Conservation (phyloP, 1,140 invertebrate genomes). For the Panagrolaimus sp. region DNA sequence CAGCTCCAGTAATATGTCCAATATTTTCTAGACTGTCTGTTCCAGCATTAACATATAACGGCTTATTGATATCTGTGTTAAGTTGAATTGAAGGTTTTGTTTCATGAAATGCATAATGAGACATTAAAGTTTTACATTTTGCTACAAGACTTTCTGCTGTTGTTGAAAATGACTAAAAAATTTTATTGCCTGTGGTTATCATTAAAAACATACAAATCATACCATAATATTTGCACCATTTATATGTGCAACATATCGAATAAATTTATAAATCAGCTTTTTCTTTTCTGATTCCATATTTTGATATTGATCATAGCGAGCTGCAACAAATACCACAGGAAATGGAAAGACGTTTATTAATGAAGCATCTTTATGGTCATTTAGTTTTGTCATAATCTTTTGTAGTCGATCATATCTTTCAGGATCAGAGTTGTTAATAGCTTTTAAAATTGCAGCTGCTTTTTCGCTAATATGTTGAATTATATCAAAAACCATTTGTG, state of each 20-base stretch:
- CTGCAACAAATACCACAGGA: slow-evolving; percentile 1
- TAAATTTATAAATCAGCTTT: slow-evolving; percentile 4
- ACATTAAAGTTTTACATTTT: background rate
- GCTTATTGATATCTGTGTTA: slow-evolving; percentile 7
- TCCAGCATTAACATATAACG: background rate
- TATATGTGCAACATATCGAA: slow-evolving; percentile 1
- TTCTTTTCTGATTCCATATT: background rate
- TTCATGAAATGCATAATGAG: slow-evolving; percentile 2
- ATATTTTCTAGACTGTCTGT: background rate
- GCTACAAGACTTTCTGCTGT: background rate
- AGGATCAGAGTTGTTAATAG: slow-evolving; percentile 5
- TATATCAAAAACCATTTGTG: background rate
- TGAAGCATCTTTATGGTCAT: background rate
- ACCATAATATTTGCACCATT: slow-evolving; percentile 1
- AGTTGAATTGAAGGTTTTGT: background rate
- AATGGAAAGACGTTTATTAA: background rate
- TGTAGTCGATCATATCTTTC: background rate
- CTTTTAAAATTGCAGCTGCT: background rate
- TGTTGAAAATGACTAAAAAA: slow-evolving; percentile 2
- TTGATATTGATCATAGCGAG: slow-evolving; percentile 1
- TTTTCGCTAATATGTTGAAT: background rate
- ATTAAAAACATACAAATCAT: background rate
- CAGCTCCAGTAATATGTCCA: background rate
- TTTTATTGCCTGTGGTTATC: background rate
- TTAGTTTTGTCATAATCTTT: background rate